A percentile compares a stretch with the other conserved stretches of the same genome.
These are phyloP conservation scores for Bubo bubo DNA, from an alignment of 2,113 vertebrate species.

Conservation along the genomic window DNA sequence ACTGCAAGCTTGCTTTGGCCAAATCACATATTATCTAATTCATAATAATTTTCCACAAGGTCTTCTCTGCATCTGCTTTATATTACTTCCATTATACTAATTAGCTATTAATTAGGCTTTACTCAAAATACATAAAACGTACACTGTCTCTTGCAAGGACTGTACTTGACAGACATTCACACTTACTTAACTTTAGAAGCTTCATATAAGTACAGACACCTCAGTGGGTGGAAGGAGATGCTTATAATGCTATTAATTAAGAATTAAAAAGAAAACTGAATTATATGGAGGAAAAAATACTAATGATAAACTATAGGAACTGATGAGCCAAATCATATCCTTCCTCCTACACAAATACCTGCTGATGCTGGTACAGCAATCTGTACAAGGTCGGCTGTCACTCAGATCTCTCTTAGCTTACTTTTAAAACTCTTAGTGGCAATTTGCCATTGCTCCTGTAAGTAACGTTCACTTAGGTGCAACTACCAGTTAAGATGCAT, in stretches of 20 bases:
- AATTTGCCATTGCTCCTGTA: constrained; percentile 14
- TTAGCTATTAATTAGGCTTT: constrained; percentile 82
- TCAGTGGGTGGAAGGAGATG: constrained; percentile 30
- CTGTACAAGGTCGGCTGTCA: constrained; percentile 6
- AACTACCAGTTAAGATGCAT: not conserved
- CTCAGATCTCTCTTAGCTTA: not conserved
- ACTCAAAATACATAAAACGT: constrained; percentile 71
- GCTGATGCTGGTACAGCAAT: not conserved
- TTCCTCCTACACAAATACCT: constrained; percentile 20
- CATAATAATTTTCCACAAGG: constrained; percentile 73
- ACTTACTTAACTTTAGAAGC: constrained; percentile 72
- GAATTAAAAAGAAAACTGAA: not conserved
- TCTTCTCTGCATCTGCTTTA: constrained; percentile 78
- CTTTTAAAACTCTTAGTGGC: not conserved
- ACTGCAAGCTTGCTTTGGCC: constrained; percentile 65
- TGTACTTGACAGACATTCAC: constrained; percentile 73
- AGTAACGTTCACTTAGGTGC: not conserved
- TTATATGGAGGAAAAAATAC: not conserved
- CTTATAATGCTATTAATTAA: constrained; percentile 54
- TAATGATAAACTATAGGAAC: not conserved
- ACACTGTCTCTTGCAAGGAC: constrained; percentile 57
- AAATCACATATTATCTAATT: constrained; percentile 73
- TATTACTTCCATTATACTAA: constrained; percentile 78
- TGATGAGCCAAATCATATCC: not conserved
- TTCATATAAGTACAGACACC: constrained; percentile 56